Base-by-base conservation (phyloP, 2,113 vertebrate species). In the Ursus arctos region DNA sequence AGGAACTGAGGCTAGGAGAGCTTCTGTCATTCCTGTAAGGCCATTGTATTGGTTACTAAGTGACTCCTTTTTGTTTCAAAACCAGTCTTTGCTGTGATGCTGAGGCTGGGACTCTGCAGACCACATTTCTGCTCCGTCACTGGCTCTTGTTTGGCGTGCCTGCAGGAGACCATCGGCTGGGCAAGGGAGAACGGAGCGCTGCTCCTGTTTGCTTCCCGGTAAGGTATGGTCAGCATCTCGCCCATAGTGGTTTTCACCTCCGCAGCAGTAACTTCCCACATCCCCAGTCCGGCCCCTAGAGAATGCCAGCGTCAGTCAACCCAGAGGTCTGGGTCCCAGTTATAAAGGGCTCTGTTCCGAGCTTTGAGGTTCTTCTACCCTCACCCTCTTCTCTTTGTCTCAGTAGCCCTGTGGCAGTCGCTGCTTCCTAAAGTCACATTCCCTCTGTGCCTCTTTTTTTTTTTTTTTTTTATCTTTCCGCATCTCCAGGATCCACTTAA, bases 341-440 rank as follows among this genome's bases (percentile, higher is more conserved):
- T 36, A 5, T 0, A 2, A 65, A 36, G 16, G 36, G 2, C 31
- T n/a, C 28, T 10, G 0, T 53, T 53, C 19, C 0, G 0, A 22
- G 59, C 22, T 15, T 43, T 31, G 40, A 9, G 49, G 7, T 59
- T 76, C 67, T 84, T 15, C 13, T 28, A 28, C 15, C 19, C 4
- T 47, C 49, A 10, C 28, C 33, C 33, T 83, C 63, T 43, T 21
- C 6, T 57, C 79, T 65, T 77, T 69, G 19, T 36, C 49, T 36
- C 15, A 0, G 65, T 16, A 12, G 40, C 7, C 10, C 24, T 15
- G 8, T 31, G 22, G 21, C 19, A 13, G 15, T 28, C 2, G 4
- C 61, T 83, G 3, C 69, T 72, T 74, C 28, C 86, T 31, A 1
- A 47, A 86, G 82, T 26, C 63, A 28, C 33, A 18, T 0, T 63